Evolutionary conservation across 1,140 invertebrate species (phyloP).

Genomic region (Ladona fulva): DNA sequence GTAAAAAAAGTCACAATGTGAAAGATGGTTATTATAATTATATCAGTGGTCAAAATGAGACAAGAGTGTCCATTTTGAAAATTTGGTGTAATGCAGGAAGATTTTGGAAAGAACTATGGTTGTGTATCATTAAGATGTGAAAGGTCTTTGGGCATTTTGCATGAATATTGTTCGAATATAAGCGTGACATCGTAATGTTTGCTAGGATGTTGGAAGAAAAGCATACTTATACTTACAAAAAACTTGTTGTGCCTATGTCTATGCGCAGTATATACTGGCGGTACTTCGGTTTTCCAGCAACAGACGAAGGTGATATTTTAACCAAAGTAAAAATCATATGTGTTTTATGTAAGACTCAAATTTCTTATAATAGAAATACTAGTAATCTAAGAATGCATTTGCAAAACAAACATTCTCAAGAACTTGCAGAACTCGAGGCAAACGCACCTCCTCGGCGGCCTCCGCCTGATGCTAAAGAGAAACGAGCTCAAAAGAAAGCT

Average conservation of each 20-base stretch:
- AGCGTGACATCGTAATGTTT: not conserved
- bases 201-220: slow-evolving; percentile 5
- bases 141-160: not conserved
- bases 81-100: not conserved
- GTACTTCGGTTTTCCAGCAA: slow-evolving; percentile 54
- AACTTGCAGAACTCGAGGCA: slow-evolving; percentile 28
- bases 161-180: not conserved
- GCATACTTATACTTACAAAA: slow-evolving; percentile 3
- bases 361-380: slow-evolving; percentile 53
- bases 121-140: not conserved
- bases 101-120: not conserved
- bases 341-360: slow-evolving; percentile 48
- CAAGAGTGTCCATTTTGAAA: not conserved
- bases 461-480: slow-evolving; percentile 32
- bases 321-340: slow-evolving; percentile 55
- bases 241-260: slow-evolving; percentile 43
- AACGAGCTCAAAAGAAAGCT: slow-evolving; percentile 34
- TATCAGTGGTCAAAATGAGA: not conserved
- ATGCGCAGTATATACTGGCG: slow-evolving; percentile 58
- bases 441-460: slow-evolving; percentile 15
- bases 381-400: slow-evolving; percentile 52
- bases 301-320: slow-evolving; percentile 47
- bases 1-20: not conserved
- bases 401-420: slow-evolving; percentile 47
- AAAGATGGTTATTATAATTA: not conserved